A percentile compares a stretch with the other conserved stretches of the same genome.
These are phyloP conservation scores for Drosophila miranda DNA, from an alignment of 1,140 invertebrate genomes.

Conservation along the genomic window DNA sequence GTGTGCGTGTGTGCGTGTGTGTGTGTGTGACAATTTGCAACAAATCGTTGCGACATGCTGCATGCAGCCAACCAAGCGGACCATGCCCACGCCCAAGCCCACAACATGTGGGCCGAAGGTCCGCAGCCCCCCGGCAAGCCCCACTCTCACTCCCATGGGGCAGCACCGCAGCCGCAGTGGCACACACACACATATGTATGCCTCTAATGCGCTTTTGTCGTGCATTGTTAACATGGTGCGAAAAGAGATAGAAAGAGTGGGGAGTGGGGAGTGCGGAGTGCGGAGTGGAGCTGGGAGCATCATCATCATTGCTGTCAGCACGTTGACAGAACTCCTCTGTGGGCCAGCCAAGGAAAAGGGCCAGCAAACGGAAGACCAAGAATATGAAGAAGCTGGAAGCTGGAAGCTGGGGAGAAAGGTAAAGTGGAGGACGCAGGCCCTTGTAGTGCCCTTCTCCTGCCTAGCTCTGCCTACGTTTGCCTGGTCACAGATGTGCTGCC, in stretches of 20 bases:
- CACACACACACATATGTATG: conserved; percentile 32
- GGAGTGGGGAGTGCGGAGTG: neutral
- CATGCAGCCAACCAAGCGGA: conserved; percentile 55
- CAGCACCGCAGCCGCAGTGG: conserved; percentile 14
- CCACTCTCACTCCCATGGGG: neutral
- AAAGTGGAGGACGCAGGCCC: conserved; percentile 20
- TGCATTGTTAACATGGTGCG: conserved; percentile 65
- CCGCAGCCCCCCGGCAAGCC: conserved; percentile 18
- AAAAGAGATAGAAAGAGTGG: conserved; percentile 3
- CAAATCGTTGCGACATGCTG: conserved; percentile 75
- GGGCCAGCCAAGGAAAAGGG: too few species aligned
- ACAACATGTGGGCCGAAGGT: conserved; percentile 18
- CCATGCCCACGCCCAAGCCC: conserved; percentile 48
- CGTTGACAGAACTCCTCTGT: conserved; percentile 50
- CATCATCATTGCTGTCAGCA: conserved; percentile 70
- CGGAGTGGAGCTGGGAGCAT: neutral
- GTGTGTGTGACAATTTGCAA: conserved; percentile 70
- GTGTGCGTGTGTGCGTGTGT: conserved; percentile 32
- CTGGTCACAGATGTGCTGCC: conserved; percentile 58
- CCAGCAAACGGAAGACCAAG: neutral
- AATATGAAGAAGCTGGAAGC: neutral
- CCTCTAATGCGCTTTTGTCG: conserved; percentile 76
- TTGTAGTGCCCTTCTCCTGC: neutral
- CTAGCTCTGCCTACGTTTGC: conserved; percentile 3
- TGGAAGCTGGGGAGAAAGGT: conserved; percentile 25